Evolutionary conservation across 2,888 invertebrate species (phyloP), one percentile per base, ranked within the genome.

Genomic region (Drosophila pegasa): DNA sequence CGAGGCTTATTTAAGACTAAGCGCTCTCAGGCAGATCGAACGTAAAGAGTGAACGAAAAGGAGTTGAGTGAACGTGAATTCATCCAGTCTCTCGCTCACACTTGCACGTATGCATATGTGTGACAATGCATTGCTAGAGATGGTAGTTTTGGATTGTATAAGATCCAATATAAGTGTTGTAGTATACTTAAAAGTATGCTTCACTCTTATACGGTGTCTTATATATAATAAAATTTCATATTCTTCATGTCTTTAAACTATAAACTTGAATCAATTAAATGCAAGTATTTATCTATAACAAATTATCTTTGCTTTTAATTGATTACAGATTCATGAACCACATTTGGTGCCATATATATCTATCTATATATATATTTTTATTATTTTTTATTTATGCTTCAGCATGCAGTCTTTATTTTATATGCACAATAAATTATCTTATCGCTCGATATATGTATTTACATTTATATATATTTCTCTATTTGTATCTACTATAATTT

Each of bases 331-430:
- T 38, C 37, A 61, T 31, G 40, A 25, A 14, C 10, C 38, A 10
- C 25, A 14, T 8, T 40, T 4, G 14, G 9, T 2, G 10, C 10
- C 25, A 51, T 29, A 16, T n/a, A 3, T 43, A n/a, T 9, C 6
- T 22, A 6, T 43, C 1, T 29, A 18, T 25, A n/a, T 10, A 16
- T 2, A 27, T n/a, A 2, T 14, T 3, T 48, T 14, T 45, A 12
- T 7, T 16, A 8, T 35, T 31, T 41, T 41, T 16, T 55, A 43
- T 55, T 45, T 56, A 25, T 59, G 38, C 31, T 47, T 9, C 20
- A 5, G 9, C 60, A 47, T 60, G 61, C 45, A 47, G 47, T 38
- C 61, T 38, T 60, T 61, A 41, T 61, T 61, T 48, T 48, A 48
- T 40, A 62, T 40, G 14, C 18, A n/a, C 31, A 20, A 47, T 47